Evolutionary conservation across 2,113 vertebrate species (phyloP).

Genomic region (Crotalus horridus): DNA sequence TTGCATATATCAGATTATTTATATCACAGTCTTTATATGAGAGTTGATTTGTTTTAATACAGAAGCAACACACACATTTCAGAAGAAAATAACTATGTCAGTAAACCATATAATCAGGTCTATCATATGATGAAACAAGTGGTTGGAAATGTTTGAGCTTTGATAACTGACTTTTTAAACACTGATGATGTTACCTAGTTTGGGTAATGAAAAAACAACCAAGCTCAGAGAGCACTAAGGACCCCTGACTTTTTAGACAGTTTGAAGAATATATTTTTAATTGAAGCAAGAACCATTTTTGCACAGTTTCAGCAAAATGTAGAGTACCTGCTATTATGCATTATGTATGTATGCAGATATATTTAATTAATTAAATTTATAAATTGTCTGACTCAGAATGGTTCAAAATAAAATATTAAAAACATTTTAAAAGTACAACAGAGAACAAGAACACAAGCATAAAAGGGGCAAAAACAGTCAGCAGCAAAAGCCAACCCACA

Average conservation of each 20-base stretch:
- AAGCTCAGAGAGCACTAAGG: neutral
- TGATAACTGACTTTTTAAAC: neutral
- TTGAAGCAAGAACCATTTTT: neutral
- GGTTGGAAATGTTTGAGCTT: neutral
- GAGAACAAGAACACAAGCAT: neutral
- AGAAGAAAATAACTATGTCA: neutral
- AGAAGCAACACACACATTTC: neutral
- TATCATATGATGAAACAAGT: neutral
- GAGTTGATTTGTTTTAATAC: neutral
- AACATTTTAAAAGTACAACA: neutral
- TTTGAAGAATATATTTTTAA: neutral
- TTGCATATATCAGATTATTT: neutral
- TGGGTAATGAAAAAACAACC: neutral
- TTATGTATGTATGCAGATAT: neutral
- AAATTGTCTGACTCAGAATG: neutral
- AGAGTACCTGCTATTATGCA: neutral
- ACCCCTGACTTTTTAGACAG: neutral
- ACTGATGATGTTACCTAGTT: neutral
- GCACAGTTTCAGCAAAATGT: neutral
- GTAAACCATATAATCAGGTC: neutral
- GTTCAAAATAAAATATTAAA: neutral
- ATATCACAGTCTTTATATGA: neutral
- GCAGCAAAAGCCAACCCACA: neutral
- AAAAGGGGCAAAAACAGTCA: neutral
- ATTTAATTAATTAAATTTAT: neutral